Conservation (phyloP, 2,888 invertebrate species). For the Agonopterix alstromeriana region DNA sequence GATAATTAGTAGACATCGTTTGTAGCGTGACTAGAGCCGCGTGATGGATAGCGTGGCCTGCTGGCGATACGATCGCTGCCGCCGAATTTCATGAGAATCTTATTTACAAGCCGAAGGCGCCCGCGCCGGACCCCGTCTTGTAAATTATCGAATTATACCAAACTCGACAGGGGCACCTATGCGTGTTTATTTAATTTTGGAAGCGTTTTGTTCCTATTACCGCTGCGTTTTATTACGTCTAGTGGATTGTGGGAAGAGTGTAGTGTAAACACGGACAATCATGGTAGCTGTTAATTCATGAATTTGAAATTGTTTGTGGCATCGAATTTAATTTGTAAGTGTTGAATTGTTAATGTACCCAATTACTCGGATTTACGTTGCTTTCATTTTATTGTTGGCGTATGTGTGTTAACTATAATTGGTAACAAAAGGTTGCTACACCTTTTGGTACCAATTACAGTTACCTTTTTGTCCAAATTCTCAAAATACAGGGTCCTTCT, state of each 20-base stretch:
- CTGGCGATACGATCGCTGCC: slow-evolving; percentile 59
- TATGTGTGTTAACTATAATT: too few species aligned
- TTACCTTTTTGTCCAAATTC: too few species aligned
- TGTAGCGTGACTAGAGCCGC: slow-evolving; percentile 52
- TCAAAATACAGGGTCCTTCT: too few species aligned
- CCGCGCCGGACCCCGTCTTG: slow-evolving; percentile 36
- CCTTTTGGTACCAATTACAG: too few species aligned
- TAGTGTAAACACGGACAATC: slow-evolving; percentile 39
- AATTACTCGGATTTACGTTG: slow-evolving; percentile 18
- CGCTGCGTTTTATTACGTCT: slow-evolving; percentile 34
- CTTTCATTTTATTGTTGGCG: neutral
- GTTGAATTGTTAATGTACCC: slow-evolving; percentile 39
- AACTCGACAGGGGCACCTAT: slow-evolving; percentile 48
- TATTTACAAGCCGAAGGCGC: slow-evolving; percentile 56
- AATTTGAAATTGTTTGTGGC: slow-evolving; percentile 41
- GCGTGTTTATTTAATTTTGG: slow-evolving; percentile 68
- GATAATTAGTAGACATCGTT: slow-evolving; percentile 46
- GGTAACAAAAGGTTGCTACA: too few species aligned
- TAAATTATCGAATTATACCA: slow-evolving; percentile 67
- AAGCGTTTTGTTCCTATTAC: slow-evolving; percentile 62
- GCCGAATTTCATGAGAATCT: slow-evolving; percentile 66
- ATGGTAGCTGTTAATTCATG: slow-evolving; percentile 38
- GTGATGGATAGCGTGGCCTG: slow-evolving; percentile 71
- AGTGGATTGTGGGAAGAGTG: slow-evolving; percentile 45
- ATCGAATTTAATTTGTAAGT: slow-evolving; percentile 51